Evolutionary conservation across 2,113 vertebrate species (phyloP).

Genomic region (Balaenoptera acutorostrata): DNA sequence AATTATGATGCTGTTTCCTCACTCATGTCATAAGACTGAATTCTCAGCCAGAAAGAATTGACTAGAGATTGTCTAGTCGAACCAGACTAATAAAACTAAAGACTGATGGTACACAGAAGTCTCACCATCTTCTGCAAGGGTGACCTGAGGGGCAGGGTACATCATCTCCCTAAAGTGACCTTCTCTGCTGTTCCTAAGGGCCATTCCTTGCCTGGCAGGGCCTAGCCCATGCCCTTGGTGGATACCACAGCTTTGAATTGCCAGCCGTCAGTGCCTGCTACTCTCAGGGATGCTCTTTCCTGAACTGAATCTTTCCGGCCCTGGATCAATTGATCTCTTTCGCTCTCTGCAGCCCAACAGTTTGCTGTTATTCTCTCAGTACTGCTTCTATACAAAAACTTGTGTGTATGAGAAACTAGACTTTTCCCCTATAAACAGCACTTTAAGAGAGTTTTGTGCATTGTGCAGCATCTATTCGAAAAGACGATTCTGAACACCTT

Average conservation of each 20-base stretch:
- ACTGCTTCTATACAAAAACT: background rate
- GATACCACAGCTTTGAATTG: background rate
- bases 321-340: background rate
- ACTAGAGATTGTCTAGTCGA: background rate
- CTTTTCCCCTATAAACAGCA: background rate
- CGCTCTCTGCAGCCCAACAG: background rate
- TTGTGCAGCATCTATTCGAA: background rate
- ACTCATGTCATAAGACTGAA: background rate
- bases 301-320: background rate
- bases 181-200: background rate
- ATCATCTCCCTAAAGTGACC: background rate
- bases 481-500: background rate
- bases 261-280: background rate
- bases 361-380: background rate
- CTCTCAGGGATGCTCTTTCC: background rate
- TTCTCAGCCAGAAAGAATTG: background rate
- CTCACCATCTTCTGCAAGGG: background rate
- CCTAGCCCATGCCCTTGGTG: background rate
- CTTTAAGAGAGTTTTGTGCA: background rate
- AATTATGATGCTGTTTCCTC: background rate
- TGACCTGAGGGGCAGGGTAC: background rate
- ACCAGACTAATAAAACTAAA: background rate
- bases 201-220: background rate
- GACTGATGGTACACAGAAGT: background rate
- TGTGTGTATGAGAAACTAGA: background rate